These are phyloP conservation scores for Melanotaenia pygmaea DNA, from an alignment of 2,797 vertebrate genomes.

Conservation along the genomic window DNA sequence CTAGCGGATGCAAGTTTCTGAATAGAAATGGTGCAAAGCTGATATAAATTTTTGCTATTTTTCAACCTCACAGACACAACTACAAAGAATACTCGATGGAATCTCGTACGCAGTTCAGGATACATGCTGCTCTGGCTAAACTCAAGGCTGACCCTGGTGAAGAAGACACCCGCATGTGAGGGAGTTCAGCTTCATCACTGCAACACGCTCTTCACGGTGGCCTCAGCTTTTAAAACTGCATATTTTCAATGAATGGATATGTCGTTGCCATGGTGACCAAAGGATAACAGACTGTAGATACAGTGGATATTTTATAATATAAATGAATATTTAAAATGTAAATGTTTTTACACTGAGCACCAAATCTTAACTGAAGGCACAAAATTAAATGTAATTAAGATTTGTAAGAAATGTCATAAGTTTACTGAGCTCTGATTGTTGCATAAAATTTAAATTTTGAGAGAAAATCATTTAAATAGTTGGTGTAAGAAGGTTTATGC, in stretches of 20 bases:
- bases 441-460: not conserved
- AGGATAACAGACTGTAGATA: constrained; percentile 14
- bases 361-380: constrained; percentile 31
- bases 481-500: not conserved
- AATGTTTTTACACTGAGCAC: constrained; percentile 41
- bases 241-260: not conserved
- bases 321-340: not conserved
- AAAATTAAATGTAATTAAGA: constrained; percentile 4
- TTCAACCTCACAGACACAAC: constrained; percentile 75
- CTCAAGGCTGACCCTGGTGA: constrained; percentile 82
- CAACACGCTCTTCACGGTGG: not conserved
- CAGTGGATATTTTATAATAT: constrained; percentile 11
- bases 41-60: not conserved
- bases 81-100: constrained; percentile 92
- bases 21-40: not conserved
- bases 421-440: not conserved
- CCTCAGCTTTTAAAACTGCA: not conserved
- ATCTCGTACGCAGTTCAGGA: constrained; percentile 87
- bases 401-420: not conserved
- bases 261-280: not conserved
- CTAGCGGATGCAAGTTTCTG: not conserved
- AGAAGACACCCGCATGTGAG: constrained; percentile 75
- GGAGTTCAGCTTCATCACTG: constrained; percentile 2
- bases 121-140: constrained; percentile 87
- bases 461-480: not conserved